Evolutionary conservation across 2,797 vertebrate species (phyloP), one percentile per base, ranked within the genome.

Genomic region (Hydrophis major): DNA sequence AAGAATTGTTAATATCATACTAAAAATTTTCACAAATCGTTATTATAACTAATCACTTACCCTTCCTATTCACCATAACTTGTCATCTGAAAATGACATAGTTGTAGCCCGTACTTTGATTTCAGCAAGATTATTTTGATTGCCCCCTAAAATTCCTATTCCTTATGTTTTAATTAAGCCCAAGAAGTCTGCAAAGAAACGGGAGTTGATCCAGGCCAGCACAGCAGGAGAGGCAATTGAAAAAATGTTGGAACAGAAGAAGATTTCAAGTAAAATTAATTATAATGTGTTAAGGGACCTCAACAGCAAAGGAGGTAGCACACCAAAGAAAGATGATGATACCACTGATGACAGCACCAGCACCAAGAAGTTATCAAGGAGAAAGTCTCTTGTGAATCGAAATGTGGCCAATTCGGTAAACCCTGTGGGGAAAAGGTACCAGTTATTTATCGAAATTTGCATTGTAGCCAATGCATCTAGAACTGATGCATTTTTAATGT

Each of bases 161-260:
- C 53, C 95, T 90, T 96, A 86, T 96, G 93, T 97, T 96, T 96
- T 95, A 69, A 47, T 97, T 86, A 95, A 99, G 99, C 98, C 97
- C 92, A 98, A 98, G 96, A 97, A 97, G 95, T 95, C 98, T 0
- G 60, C 92, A 13, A 98, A 96, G 96, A 98, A 96, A 57, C 97
- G 96, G 8, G 97, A 97, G 78, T 98, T 98, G 0, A 99, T 99
- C 97, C 97, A 97, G 86, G 99, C 99, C 94, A 98, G 96, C 98
- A 99, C 99, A 0, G 99, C 99, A 0, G 99, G 99, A 83, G 99
- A 99, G 96, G 99, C 99, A 96, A 99, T 99, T 57, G 99, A 98
- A 97, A 99, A 99, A 98, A 99, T 99, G 99, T 96, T 99, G 97
- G 99, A 99, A 96, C 99, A 99, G 97, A 99, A 99, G 97, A 98